Evolutionary conservation across 2,797 vertebrate genomes (phyloP).

Genomic region (Cirrhinus molitorella): DNA sequence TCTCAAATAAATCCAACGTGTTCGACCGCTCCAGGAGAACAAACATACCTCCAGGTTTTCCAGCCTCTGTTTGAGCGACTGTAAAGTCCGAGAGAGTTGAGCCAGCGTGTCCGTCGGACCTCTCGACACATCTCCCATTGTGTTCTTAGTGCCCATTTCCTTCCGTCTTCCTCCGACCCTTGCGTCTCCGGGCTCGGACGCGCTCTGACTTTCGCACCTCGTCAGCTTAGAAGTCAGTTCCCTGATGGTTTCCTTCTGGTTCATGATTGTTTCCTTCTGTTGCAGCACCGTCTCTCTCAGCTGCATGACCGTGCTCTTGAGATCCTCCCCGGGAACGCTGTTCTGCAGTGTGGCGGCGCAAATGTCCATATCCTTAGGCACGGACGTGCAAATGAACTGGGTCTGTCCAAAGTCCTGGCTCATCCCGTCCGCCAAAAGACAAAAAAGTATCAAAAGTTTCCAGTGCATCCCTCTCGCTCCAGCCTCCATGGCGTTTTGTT

Average conservation of each 20-base stretch:
- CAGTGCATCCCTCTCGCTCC: constrained; percentile 72
- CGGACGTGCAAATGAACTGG: constrained; percentile 97
- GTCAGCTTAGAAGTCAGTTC: constrained; percentile 95
- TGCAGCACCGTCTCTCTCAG: constrained; percentile 94
- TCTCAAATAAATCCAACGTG: background rate
- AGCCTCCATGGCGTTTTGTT: constrained; percentile 68
- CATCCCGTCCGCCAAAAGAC: constrained; percentile 77
- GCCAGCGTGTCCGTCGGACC: constrained; percentile 91
- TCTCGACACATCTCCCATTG: constrained; percentile 95
- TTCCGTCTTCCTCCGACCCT: constrained; percentile 82
- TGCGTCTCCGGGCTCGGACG: constrained; percentile 81
- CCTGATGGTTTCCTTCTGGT: constrained; percentile 94
- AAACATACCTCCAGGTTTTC: constrained; percentile 93
- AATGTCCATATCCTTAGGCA: constrained; percentile 95
- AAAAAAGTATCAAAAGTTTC: constrained; percentile 82
- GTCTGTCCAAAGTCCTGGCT: constrained; percentile 89
- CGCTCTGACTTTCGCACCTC: constrained; percentile 93
- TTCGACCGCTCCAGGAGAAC: background rate
- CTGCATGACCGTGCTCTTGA: constrained; percentile 91
- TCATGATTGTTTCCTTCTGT: constrained; percentile 97
- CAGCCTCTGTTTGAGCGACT: constrained; percentile 92
- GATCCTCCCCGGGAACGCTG: constrained; percentile 86
- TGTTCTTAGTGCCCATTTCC: constrained; percentile 86
- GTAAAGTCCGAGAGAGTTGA: constrained; percentile 95
- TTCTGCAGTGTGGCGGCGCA: constrained; percentile 90